phyloP scores from a whole-genome alignment of 2,113 vertebrate genomes.

The Nansenia antarctica region DNA sequence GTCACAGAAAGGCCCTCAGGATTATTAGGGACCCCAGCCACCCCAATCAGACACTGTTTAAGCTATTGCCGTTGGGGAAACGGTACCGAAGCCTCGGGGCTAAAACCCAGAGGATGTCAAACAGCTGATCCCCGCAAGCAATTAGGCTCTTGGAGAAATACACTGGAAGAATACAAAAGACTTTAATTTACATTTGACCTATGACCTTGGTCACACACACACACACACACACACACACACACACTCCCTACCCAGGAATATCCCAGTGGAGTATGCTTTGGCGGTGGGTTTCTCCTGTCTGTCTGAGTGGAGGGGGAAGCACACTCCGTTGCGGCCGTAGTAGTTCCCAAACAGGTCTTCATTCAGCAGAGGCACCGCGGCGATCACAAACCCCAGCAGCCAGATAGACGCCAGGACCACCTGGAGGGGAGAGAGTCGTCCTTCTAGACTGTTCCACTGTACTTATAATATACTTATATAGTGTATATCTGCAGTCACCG shows the following conservation, averaged over 20 bases:
- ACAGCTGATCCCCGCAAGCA: neutral
- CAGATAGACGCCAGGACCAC: conserved; percentile 74
- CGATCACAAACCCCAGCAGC: conserved; percentile 80
- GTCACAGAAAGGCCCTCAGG: too few species aligned
- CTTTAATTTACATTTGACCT: too few species aligned
- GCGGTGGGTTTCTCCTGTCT: conserved; percentile 78
- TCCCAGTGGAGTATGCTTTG: conserved; percentile 81
- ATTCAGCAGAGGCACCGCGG: conserved; percentile 77
- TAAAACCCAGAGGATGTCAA: too few species aligned
- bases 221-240: neutral
- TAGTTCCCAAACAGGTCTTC: conserved; percentile 84
- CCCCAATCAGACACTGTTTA: too few species aligned
- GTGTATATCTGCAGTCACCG: too few species aligned
- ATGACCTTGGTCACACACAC: too few species aligned
- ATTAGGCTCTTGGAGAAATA: neutral
- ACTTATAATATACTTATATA: too few species aligned
- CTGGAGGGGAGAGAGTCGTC: conserved; percentile 1
- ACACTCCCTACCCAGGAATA: conserved; percentile 81
- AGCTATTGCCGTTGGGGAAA: too few species aligned
- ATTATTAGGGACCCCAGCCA: too few species aligned
- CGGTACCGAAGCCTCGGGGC: neutral
- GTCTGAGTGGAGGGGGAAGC: conserved; percentile 84
- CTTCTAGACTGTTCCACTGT: too few species aligned
- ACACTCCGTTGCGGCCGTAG: conserved; percentile 85
- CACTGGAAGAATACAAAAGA: too few species aligned